phyloP scores from a whole-genome alignment of 2,888 invertebrate species.

The Plemyria rubiginata region DNA sequence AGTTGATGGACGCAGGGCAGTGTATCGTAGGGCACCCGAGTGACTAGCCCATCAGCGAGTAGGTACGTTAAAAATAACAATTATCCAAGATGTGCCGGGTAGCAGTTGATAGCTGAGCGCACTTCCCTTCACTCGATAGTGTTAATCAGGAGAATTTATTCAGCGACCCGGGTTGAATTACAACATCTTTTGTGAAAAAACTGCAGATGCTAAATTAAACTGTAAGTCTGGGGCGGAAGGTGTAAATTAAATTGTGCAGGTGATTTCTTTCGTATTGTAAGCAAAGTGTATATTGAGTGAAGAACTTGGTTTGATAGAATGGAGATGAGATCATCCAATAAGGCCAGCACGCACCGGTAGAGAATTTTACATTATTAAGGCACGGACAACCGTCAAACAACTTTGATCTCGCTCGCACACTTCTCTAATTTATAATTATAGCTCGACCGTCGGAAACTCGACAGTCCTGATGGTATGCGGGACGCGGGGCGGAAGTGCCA shows the following conservation, averaged over 20 bases:
- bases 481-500: too few species aligned
- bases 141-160: conserved; percentile 77
- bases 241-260: conserved; percentile 28
- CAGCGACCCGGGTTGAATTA: conserved; percentile 62
- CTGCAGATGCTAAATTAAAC: conserved; percentile 37
- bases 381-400: too few species aligned
- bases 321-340: too few species aligned
- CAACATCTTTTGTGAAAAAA: conserved; percentile 43
- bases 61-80: not conserved
- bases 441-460: too few species aligned
- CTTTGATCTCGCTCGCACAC: too few species aligned
- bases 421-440: too few species aligned
- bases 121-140: conserved; percentile 68
- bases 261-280: not conserved
- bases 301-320: not conserved
- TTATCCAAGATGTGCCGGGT: conserved; percentile 1
- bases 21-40: too few species aligned
- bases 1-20: too few species aligned
- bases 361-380: too few species aligned
- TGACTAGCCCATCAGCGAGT: too few species aligned
- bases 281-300: not conserved
- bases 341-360: too few species aligned
- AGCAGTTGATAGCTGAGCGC: conserved; percentile 40
- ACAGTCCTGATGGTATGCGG: too few species aligned
- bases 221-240: conserved; percentile 30